Conservation (phyloP, 2,113 vertebrate genomes). For the Tupaia chinensis region DNA sequence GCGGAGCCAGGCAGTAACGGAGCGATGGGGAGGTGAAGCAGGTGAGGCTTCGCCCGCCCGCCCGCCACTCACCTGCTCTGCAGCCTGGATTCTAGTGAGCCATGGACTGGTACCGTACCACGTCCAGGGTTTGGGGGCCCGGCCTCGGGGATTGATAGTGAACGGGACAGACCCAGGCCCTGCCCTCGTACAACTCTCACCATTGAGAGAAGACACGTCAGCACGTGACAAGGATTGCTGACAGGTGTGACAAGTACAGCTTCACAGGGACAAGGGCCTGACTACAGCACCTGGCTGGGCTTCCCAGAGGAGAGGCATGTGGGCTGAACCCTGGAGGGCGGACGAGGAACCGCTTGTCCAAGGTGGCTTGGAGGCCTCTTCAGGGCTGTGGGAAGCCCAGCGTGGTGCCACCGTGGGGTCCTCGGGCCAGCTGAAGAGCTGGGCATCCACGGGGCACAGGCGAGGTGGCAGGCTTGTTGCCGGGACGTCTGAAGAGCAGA, state of each 20-base stretch:
- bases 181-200: not conserved
- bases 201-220: no score
- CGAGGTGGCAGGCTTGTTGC: not conserved
- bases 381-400: not conserved
- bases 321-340: not conserved
- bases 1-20: no score
- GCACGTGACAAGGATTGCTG: not conserved
- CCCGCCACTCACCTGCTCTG: no score
- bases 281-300: not conserved
- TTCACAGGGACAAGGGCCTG: not conserved
- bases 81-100: no score
- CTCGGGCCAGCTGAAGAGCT: not conserved
- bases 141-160: not conserved
- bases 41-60: no score
- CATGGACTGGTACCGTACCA: no score
- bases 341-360: not conserved
- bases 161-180: not conserved
- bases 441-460: not conserved
- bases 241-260: not conserved
- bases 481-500: not conserved
- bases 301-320: not conserved
- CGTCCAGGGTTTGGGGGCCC: no score
- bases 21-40: no score
- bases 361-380: not conserved
- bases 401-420: not conserved